A percentile compares a stretch with the other conserved stretches of the same genome.
Conservation (phyloP, 2,888 invertebrate genomes). For the Oxycera nigricornis region DNA sequence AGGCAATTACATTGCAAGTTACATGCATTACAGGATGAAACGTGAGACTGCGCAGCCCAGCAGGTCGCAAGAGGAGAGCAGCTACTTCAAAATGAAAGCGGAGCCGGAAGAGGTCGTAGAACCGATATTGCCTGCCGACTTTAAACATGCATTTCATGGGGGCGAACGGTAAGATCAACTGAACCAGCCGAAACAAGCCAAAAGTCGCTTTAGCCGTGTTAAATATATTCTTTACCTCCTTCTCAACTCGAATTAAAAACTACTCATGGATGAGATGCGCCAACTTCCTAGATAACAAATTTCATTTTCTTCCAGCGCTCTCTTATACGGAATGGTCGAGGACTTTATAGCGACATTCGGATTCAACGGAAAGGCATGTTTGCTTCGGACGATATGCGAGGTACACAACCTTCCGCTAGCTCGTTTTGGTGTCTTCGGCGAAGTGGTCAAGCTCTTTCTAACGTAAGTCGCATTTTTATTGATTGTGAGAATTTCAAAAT, state of each 20-base stretch:
- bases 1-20: conserved; percentile 76
- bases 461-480: conserved; percentile 69
- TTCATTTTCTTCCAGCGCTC: conserved; percentile 64
- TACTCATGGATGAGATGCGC: no score
- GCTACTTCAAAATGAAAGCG: conserved; percentile 46
- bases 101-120: conserved; percentile 56
- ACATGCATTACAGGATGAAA: conserved; percentile 70
- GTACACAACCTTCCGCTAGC: conserved; percentile 80
- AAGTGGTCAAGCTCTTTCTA: conserved; percentile 81
- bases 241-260: no score
- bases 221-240: no score
- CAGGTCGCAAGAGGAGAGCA: conserved; percentile 16
- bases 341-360: conserved; percentile 83
- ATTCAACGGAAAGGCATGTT: conserved; percentile 81
- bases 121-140: conserved; percentile 61
- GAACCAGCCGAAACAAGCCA: no score
- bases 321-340: conserved; percentile 79
- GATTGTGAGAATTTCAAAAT: not conserved
- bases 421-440: conserved; percentile 82
- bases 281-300: no score
- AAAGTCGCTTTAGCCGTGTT: no score
- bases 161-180: conserved; percentile 70
- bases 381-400: conserved; percentile 84
- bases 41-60: conserved; percentile 59
- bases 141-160: conserved; percentile 73